Evolutionary conservation across 2,888 invertebrate genomes (phyloP), one percentile per base, ranked within the genome.

Genomic region (Rhagonycha lutea): DNA sequence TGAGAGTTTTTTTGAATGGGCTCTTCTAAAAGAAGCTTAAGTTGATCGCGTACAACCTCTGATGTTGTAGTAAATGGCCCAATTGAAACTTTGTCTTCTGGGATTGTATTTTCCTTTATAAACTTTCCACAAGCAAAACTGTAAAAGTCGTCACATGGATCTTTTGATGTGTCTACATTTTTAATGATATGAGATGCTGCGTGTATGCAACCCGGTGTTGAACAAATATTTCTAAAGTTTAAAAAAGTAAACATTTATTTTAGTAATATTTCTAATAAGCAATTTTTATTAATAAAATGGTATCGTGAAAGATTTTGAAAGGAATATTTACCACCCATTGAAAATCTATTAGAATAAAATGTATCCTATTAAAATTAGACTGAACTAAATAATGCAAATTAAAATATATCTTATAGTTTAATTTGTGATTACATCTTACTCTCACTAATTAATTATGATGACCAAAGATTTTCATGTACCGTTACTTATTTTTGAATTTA

Each of bases 71-170:
- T 94, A 88, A 95, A 94, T 1, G 92, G 91, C 79, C 94, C 94
- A 63, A 95, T 92, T 5, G 93, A 92, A 0, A 94, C 92, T 87
- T 95, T 94, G 86, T 95, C 95, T 80, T 95, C 95, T 0, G 95
- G 95, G 74, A 95, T 95, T 73, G 91, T 90, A 0, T 93, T 94
- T 69, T 89, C 90, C 83, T 92, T 91, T 60, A 94, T 86, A 87
- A 94, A 95, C 11, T 91, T 91, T 1, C 95, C 95, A 83, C 95
- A 95, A 0, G 95, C 92, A 85, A 94, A 95, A 81, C 92, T 89
- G 86, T 95, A 95, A 87, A 95, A 95, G 84, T 95, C 94, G 81
- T 95, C 94, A 84, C 95, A 95, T 0, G 95, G 95, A 79, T 95
- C 93, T 11, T 93, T 92, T 1, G 88, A 86, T 1, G 89, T 87